Conservation (phyloP, 2,888 invertebrate species). For the Galerucella pusilla region DNA sequence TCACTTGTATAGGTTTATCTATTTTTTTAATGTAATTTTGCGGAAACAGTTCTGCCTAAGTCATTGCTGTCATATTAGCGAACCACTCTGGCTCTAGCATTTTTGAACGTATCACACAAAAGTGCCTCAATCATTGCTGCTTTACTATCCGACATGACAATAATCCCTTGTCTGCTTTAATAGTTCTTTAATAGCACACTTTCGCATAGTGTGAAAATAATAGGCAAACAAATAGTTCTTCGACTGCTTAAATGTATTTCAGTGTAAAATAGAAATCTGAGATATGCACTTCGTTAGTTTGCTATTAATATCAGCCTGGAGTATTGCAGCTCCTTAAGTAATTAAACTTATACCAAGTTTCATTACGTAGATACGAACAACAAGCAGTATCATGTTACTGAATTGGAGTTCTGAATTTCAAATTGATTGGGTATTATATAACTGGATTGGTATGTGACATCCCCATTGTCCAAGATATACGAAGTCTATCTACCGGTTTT, state of each 20-base stretch:
- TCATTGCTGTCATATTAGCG: too few relatives aligned
- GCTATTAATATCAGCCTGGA: not conserved
- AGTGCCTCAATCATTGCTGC: too few relatives aligned
- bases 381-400: not conserved
- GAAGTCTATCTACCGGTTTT: not conserved
- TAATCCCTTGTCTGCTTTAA: too few relatives aligned
- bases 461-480: not conserved
- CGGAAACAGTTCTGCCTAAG: too few relatives aligned
- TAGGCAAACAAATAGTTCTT: too few relatives aligned
- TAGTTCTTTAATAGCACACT: too few relatives aligned
- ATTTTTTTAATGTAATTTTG: too few relatives aligned
- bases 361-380: slow-evolving; percentile 1
- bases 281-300: not conserved
- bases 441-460: not conserved
- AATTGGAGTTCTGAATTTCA: slow-evolving; percentile 5
- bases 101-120: too few relatives aligned
- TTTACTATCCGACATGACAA: too few relatives aligned
- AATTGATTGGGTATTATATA: not conserved
- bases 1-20: too few relatives aligned
- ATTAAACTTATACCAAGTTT: slow-evolving; percentile 6
- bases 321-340: not conserved
- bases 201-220: too few relatives aligned
- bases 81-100: too few relatives aligned
- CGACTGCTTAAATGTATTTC: not conserved
- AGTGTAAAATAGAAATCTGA: not conserved